phyloP scores from a whole-genome alignment of 2,888 invertebrate species.

The Pimpla rufipes region DNA sequence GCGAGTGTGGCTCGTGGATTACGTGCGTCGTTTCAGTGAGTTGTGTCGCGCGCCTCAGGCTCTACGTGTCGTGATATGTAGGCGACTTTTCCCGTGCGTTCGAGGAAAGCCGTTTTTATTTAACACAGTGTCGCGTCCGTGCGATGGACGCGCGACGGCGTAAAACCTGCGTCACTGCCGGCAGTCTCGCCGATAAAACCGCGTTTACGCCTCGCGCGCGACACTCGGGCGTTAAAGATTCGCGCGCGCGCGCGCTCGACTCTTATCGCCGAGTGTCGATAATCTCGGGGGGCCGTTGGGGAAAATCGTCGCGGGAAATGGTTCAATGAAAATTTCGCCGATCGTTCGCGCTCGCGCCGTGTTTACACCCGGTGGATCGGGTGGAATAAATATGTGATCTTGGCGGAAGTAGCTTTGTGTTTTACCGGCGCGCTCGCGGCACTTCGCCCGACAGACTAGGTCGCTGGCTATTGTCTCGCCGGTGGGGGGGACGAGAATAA shows the following conservation, averaged over 20 bases:
- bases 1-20: too few species aligned
- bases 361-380: slow-evolving; percentile 12
- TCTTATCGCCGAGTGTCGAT: background rate
- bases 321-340: background rate
- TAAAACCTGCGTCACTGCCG: too few species aligned
- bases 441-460: too few species aligned
- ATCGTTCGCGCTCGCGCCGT: background rate
- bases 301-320: slow-evolving; percentile 10
- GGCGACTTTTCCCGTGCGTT: too few species aligned
- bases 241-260: background rate
- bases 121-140: too few species aligned
- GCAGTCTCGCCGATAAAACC: slow-evolving; percentile 42
- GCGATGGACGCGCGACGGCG: too few species aligned
- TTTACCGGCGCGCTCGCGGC: too few species aligned
- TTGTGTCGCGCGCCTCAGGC: too few species aligned
- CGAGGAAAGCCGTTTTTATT: too few species aligned
- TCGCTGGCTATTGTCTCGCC: too few species aligned
- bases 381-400: slow-evolving; percentile 33
- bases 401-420: background rate
- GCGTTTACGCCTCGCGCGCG: slow-evolving; percentile 16
- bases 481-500: background rate
- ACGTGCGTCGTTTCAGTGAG: too few species aligned
- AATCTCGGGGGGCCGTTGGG: background rate
- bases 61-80: too few species aligned
- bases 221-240: background rate